These are phyloP conservation scores for Blera fallax DNA, from an alignment of 2,888 invertebrate genomes.

Conservation along the genomic window DNA sequence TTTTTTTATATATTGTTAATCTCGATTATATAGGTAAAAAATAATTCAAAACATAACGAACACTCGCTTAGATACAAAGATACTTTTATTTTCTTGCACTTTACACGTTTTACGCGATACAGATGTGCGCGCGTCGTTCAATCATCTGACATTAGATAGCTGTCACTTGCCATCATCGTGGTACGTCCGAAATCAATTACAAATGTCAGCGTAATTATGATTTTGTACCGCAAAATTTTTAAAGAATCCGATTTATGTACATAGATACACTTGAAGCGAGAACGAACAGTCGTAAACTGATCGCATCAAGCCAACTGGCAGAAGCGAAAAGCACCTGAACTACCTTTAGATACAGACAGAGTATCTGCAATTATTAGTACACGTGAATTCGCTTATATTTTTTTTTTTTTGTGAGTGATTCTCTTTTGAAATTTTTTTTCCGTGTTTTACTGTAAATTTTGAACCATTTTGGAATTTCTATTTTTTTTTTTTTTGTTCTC, in stretches of 20 bases:
- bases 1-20: background rate
- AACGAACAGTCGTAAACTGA: conserved; percentile 48
- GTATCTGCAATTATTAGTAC: conserved; percentile 58
- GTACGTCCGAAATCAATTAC: background rate
- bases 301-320: conserved; percentile 7
- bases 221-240: background rate
- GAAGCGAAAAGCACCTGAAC: conserved; percentile 40
- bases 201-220: conserved; percentile 26
- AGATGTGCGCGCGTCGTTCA: background rate
- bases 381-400: conserved; percentile 31
- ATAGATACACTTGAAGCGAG: conserved; percentile 19
- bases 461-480: conserved; percentile 15
- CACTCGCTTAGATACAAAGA: background rate
- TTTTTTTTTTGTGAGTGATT: background rate
- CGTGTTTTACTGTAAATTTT: conserved; percentile 27
- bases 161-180: background rate
- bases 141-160: conserved; percentile 5
- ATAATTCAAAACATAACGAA: background rate
- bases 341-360: conserved; percentile 10
- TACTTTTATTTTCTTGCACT: background rate
- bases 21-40: background rate
- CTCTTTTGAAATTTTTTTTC: conserved; percentile 18
- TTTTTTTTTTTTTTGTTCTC: background rate
- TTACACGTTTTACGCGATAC: background rate
- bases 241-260: background rate